These are phyloP conservation scores for Danio tinwini DNA, from an alignment of 2,797 vertebrate genomes.

Conservation along the genomic window DNA sequence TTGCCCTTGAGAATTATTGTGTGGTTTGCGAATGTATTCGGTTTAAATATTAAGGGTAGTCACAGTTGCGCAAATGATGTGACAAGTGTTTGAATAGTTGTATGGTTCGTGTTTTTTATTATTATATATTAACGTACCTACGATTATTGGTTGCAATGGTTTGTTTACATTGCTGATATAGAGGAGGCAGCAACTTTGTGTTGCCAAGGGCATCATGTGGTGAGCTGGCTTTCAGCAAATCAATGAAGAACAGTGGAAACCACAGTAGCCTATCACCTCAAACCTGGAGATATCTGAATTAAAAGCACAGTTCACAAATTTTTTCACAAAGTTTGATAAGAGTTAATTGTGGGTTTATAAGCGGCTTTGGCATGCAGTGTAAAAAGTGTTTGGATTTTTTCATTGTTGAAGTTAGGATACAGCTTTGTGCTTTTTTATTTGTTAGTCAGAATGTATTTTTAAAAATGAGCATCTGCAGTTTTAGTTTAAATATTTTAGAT, in stretches of 20 bases:
- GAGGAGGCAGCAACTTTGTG: constrained; percentile 42
- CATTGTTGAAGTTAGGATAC: no score
- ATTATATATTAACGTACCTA: background rate
- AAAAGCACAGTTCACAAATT: background rate
- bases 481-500: background rate
- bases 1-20: background rate
- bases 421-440: background rate
- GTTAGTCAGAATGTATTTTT: background rate
- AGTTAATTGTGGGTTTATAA: no score
- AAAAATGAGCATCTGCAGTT: background rate
- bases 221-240: constrained; percentile 37
- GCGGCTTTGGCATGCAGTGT: no score
- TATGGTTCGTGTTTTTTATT: background rate
- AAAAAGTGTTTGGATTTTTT: background rate
- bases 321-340: no score
- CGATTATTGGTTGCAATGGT: background rate
- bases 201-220: constrained; percentile 42
- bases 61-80: background rate
- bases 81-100: no score
- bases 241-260: background rate
- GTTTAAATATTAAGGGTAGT: no score
- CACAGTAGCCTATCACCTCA: constrained; percentile 33
- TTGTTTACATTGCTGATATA: background rate
- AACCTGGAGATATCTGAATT: background rate
- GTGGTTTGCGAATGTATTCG: background rate